Percentiles rank a stretch among this genome's conserved stretches.
Conservation (phyloP, 2,888 invertebrate genomes). For the Tipula confusa region DNA sequence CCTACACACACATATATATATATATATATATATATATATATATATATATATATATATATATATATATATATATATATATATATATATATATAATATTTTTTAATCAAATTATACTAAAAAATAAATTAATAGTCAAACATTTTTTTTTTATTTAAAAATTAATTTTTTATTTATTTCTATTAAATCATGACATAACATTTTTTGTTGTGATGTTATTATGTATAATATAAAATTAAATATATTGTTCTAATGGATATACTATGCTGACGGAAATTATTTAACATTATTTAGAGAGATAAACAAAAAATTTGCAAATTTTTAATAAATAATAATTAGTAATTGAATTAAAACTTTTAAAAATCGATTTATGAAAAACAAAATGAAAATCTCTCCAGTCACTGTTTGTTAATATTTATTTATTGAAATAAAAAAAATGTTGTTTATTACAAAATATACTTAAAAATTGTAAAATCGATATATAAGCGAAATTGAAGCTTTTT, state of each 20-base stretch:
- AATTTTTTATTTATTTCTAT: not conserved
- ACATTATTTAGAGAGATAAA: not conserved
- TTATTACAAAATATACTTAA: not conserved
- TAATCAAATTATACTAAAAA: not conserved
- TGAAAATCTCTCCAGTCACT: not conserved
- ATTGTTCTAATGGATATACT: not conserved
- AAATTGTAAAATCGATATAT: not conserved
- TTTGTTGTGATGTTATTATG: not conserved
- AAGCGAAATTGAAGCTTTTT: not conserved
- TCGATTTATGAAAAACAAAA: not conserved
- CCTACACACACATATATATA: not conserved
- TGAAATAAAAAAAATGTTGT: too few species aligned
- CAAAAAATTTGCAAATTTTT: not conserved
- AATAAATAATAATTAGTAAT: not conserved
- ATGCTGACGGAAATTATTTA: not conserved
- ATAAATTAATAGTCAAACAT: not conserved
- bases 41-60: too few species aligned
- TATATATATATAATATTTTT: not conserved
- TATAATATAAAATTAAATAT: not conserved
- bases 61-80: too few species aligned
- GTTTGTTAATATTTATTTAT: not conserved
- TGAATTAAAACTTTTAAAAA: too few species aligned
- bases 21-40: too few species aligned
- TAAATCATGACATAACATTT: not conserved
- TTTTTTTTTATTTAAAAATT: not conserved